Conservation (phyloP, 2,888 invertebrate genomes). For the Melinopterus prodromus region DNA sequence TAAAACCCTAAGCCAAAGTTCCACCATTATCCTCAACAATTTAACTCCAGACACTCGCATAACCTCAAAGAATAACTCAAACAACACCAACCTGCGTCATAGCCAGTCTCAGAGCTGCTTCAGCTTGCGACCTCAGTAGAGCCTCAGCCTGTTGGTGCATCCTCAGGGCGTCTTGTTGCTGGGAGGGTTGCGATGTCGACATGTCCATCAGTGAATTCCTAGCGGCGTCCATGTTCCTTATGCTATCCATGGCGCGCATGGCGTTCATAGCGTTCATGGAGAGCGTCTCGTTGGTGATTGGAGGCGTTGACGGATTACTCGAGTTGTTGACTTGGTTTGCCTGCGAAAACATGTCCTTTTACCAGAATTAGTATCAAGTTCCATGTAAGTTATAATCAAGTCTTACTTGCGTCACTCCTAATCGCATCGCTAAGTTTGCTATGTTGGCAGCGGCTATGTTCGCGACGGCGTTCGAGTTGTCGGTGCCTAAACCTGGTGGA, state of each 20-base stretch:
- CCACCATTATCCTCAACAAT: not conserved
- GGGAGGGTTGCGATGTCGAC: slow-evolving; percentile 55
- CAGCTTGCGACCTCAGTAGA: slow-evolving; percentile 83
- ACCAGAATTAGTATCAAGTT: not conserved
- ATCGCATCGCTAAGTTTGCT: slow-evolving; percentile 77
- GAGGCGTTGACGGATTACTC: slow-evolving; percentile 61
- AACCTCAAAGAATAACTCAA: slow-evolving; percentile 13
- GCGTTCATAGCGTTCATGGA: slow-evolving; percentile 68
- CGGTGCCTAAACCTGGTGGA: slow-evolving; percentile 64
- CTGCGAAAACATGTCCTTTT: slow-evolving; percentile 45
- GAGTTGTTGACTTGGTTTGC: slow-evolving; percentile 60
- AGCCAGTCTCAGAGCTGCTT: slow-evolving; percentile 82
- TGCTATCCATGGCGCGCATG: slow-evolving; percentile 68
- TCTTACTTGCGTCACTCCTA: slow-evolving; percentile 62
- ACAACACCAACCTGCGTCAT: slow-evolving; percentile 68
- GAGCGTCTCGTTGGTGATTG: slow-evolving; percentile 59
- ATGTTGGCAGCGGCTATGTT: slow-evolving; percentile 79
- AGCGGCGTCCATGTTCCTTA: slow-evolving; percentile 63
- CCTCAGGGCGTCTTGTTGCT: slow-evolving; percentile 59
- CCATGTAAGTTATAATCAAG: not conserved
- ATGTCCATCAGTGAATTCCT: slow-evolving; percentile 63
- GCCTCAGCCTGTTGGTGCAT: slow-evolving; percentile 77
- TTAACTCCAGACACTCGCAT: not conserved
- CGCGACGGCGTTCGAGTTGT: slow-evolving; percentile 61
- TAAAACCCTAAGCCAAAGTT: not conserved